phyloP scores from a whole-genome alignment of 2,113 vertebrate genomes.

The Antidorcas marsupialis region DNA sequence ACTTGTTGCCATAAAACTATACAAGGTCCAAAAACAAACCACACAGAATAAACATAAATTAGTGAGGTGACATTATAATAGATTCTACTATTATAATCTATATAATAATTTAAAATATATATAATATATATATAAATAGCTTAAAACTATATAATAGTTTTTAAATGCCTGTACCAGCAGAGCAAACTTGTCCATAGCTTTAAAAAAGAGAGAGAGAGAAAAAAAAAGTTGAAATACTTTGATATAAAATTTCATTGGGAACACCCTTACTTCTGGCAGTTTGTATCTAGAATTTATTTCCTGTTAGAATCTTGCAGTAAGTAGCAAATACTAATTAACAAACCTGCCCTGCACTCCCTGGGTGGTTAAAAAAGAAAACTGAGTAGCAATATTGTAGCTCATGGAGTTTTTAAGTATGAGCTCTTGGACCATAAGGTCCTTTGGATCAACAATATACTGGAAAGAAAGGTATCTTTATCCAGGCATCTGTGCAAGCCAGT shows the following conservation, averaged over 20 bases:
- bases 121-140: no score
- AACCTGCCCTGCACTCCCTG: background rate
- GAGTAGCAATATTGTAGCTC: background rate
- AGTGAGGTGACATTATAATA: background rate
- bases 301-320: background rate
- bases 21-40: background rate
- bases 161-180: background rate
- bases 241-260: background rate
- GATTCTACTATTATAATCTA: no score
- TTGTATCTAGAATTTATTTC: background rate
- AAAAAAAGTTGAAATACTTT: background rate
- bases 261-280: background rate
- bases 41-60: slow-evolving; percentile 7
- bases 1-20: background rate
- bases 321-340: slow-evolving; percentile 35
- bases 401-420: background rate
- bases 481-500: background rate
- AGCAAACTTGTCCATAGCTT: background rate
- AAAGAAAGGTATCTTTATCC: slow-evolving; percentile 29
- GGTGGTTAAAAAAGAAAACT: background rate
- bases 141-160: background rate
- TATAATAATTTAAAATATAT: no score
- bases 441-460: background rate
- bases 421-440: background rate
- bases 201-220: background rate